Base-by-base conservation (phyloP, 1,140 invertebrate genomes). In the Varroa destructor region DNA sequence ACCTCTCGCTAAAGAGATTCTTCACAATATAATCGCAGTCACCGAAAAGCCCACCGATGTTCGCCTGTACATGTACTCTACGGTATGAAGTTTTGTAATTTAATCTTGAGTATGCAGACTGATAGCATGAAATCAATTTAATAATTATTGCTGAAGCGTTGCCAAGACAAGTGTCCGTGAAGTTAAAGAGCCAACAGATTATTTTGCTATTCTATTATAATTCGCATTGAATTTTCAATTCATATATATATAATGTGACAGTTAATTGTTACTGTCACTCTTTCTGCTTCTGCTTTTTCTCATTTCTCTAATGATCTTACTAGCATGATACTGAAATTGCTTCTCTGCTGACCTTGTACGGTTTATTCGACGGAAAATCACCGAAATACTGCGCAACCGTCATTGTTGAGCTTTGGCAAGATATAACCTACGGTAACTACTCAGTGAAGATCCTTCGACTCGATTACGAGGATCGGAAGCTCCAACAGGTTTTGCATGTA, bases 311-410 rank as follows among this genome's bases (percentile, higher is more conserved):
- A 51, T 51, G 46, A 51, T 51, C 57, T 58, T 42, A 5, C 10
- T 46, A 67, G 61, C 61, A 67, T 40, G 61, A 67, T 40, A 67
- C 61, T 37, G 61, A 67, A 8, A 67, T 67, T 46, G 61, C 61
- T 8, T 67, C 61, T 36, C 61, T 67, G 12, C 61, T 67, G n/a
- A 40, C 12, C 40, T 40, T 67, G 61, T 67, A 43, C 61, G 61
- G 46, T 12, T 12, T 67, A 43, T 67, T 67, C 37, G 61, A 67
- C 36, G 61, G 61, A 37, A 67, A 67, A 67, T 40, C 61, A 1
- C 61, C 61, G 12, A 67, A 40, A 8, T 67, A 67, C 8, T 67
- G 61, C 36, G 61, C 61, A 2, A 67, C 61, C 1, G 61, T 67
- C 14, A 40, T 67, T 37, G 61, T 67, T 40, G 61, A 67, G 61